phyloP scores from a whole-genome alignment of 1,140 invertebrate genomes.

The Zaprionus africanus region DNA sequence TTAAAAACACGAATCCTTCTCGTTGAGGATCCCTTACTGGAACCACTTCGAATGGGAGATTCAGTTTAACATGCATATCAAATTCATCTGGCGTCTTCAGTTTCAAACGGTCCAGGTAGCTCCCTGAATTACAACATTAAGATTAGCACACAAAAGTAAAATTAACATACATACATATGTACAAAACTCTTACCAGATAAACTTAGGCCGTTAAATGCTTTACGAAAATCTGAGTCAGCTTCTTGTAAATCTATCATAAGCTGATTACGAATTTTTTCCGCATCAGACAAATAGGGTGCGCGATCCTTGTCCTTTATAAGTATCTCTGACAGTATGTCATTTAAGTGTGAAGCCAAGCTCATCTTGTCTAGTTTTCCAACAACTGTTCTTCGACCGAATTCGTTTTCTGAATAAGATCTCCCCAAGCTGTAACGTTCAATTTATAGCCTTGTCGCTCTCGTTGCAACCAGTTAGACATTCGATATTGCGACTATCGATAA shows the following conservation, averaged over 20 bases:
- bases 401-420: neutral
- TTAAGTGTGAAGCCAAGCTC: constrained; percentile 8
- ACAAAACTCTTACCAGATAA: constrained; percentile 26
- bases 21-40: neutral
- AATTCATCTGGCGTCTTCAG: constrained; percentile 49
- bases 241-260: constrained; percentile 37
- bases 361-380: neutral
- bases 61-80: constrained; percentile 52
- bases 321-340: constrained; percentile 19
- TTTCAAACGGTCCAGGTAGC: constrained; percentile 50
- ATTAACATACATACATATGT: neutral
- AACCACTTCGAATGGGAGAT: constrained; percentile 20
- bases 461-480: neutral
- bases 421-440: neutral
- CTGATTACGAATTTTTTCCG: constrained; percentile 26
- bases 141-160: neutral
- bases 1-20: constrained; percentile 22
- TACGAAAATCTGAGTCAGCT: constrained; percentile 15
- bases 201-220: constrained; percentile 35
- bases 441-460: neutral
- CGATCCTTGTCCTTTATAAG: constrained; percentile 17
- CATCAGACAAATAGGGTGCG: constrained; percentile 15
- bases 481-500: neutral
- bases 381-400: neutral
- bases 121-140: constrained; percentile 17